Base-by-base conservation (phyloP, 2,888 invertebrate species). In the Aplocera efformata region DNA sequence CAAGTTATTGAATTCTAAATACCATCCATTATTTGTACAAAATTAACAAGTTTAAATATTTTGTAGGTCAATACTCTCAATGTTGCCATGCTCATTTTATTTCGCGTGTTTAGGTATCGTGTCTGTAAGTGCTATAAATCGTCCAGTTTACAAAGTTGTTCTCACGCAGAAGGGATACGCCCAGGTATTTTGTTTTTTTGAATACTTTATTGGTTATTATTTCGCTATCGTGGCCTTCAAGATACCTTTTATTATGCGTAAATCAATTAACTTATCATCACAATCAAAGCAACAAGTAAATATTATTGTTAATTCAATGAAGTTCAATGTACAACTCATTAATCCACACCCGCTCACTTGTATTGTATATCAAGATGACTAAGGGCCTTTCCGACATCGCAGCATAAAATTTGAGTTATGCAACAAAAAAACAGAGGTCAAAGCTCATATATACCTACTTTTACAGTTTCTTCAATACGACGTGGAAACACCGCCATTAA, bases 141-240 rank as follows among this genome's bases (percentile, higher is more conserved):
- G 79, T 7, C 76, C 81, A 0, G 86, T 92, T 44, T 90, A 91
- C 56, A 92, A 92, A 76, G 88, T 91, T 10, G 75, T 88, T 7
- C 72, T 93, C n/a, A 91, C 91, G 1, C 93, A 93, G 67, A 90
- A 89, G 61, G 92, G 92, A 58, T 93, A 90, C 59, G 91, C 92
- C 31, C 93, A 93, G 90, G 93, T 92, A 70, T 63, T 38, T 42
- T 32, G 50, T 38, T 34, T n/a, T n/a, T n/a, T n/a, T n/a, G n/a
- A 17, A 5, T 3, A 17, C 13, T 10, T 38, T 33, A 27, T 23
- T n/a, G n/a, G n/a, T n/a, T n/a, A 21, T 25, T 6, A 17, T 22
- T 32, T 11, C n/a, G 8, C 6, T 34, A 17, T 17, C 5, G 13
- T 17, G 2, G 13, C 13, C n/a, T n/a, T 17, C 13, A 2, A 17